These are phyloP conservation scores for Pangasius krempfi DNA, from an alignment of 2,797 vertebrate species.

Conservation along the genomic window DNA sequence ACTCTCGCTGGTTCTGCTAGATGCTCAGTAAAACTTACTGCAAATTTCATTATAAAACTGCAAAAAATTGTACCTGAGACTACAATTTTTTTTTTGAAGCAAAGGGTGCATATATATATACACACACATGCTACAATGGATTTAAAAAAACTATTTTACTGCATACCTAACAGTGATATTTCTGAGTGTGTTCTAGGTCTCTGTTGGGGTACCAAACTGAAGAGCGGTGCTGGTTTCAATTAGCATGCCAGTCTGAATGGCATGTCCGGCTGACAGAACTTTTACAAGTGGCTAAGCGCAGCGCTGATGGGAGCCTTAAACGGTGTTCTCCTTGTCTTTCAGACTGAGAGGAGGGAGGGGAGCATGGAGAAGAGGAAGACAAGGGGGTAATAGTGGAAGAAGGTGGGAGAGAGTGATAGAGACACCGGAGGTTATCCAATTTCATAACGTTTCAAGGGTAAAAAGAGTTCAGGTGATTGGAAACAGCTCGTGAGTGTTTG, in stretches of 20 bases:
- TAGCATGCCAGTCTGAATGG: constrained; percentile 74
- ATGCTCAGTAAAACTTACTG: too few relatives aligned
- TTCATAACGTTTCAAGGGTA: not conserved
- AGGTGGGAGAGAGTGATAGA: not conserved
- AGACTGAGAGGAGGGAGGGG: not conserved
- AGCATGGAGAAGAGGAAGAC: not conserved
- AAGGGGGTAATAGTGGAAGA: not conserved
- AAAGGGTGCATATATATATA: too few relatives aligned
- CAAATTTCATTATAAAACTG: too few relatives aligned
- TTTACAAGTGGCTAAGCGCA: constrained; percentile 70
- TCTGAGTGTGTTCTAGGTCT: constrained; percentile 52
- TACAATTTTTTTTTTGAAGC: too few relatives aligned
- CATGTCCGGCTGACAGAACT: constrained; percentile 65
- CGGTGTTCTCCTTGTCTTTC: not conserved
- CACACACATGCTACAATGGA: too few relatives aligned
- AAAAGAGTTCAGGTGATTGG: not conserved
- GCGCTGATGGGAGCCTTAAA: constrained; percentile 38
- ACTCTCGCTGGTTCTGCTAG: too few relatives aligned
- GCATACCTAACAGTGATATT: constrained; percentile 56
- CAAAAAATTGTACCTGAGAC: too few relatives aligned
- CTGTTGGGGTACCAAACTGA: constrained; percentile 58
- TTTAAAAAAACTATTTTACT: too few relatives aligned
- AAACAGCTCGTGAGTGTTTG: not conserved
- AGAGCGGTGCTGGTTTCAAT: constrained; percentile 79
- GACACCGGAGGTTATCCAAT: not conserved